These are phyloP conservation scores for Criorhina ranunculi DNA, from an alignment of 2,888 invertebrate genomes.

Conservation along the genomic window DNA sequence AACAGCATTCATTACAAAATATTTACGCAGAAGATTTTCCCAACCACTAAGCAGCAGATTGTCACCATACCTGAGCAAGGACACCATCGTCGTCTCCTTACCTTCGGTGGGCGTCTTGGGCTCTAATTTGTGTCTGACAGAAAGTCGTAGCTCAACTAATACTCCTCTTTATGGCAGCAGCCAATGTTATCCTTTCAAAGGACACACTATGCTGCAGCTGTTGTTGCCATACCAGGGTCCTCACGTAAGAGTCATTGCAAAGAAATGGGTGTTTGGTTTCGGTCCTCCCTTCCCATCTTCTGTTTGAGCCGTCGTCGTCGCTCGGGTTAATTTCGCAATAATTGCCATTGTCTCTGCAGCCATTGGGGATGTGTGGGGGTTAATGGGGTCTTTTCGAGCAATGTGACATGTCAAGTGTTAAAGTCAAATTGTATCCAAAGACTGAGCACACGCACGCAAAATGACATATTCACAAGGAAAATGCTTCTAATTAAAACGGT, in stretches of 20 bases:
- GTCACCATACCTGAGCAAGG: conserved; percentile 40
- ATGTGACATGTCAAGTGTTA: conserved; percentile 73
- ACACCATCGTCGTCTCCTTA: conserved; percentile 14
- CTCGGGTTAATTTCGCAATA: conserved; percentile 65
- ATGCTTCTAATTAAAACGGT: conserved; percentile 74
- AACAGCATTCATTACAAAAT: conserved; percentile 51
- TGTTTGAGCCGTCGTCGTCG: conserved; percentile 16
- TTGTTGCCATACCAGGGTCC: not conserved
- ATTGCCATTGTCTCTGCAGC: conserved; percentile 64
- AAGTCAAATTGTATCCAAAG: conserved; percentile 61
- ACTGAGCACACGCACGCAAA: conserved; percentile 30
- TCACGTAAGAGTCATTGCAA: conserved; percentile 20
- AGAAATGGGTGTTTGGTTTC: not conserved
- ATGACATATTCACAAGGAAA: conserved; percentile 64
- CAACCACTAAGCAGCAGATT: conserved; percentile 41
- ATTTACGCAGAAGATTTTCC: conserved; percentile 47
- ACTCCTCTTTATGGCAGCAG: conserved; percentile 49
- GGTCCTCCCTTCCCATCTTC: not conserved
- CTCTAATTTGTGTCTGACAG: conserved; percentile 36
- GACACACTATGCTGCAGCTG: conserved; percentile 32
- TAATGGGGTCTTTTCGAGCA: conserved; percentile 64
- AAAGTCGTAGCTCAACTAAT: conserved; percentile 36
- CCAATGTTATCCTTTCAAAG: conserved; percentile 59
- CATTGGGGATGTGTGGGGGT: conserved; percentile 52
- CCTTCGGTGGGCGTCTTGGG: conserved; percentile 5